Percentiles rank a stretch among this genome's conserved stretches.
These are phyloP conservation scores for Gymnoscelis rufifasciata DNA, from an alignment of 2,888 invertebrate species.

Conservation along the genomic window DNA sequence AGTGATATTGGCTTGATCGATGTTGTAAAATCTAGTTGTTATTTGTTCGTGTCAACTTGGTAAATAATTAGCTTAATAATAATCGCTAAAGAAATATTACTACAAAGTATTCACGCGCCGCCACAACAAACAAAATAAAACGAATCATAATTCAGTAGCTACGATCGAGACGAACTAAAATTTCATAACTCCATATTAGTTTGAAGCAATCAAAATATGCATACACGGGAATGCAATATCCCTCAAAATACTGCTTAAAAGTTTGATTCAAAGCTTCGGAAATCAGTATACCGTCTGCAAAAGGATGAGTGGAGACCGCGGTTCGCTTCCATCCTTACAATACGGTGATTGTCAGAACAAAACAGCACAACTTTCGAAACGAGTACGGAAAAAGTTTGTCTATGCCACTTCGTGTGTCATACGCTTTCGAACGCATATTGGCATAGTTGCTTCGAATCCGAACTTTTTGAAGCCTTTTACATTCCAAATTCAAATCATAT, in stretches of 20 bases:
- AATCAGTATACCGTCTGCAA: conserved; percentile 71
- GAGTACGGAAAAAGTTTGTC: conserved; percentile 64
- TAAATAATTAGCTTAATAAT: no score
- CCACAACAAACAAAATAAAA: no score
- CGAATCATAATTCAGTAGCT: neutral
- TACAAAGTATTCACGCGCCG: no score
- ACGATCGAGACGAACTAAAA: conserved; percentile 10
- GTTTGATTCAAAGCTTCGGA: conserved; percentile 74
- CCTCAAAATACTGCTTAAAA: conserved; percentile 72
- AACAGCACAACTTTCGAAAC: conserved; percentile 58
- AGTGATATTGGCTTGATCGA: conserved; percentile 73
- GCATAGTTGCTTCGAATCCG: conserved; percentile 21
- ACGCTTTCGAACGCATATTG: conserved; percentile 37
- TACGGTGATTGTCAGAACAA: conserved; percentile 72
- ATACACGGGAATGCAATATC: conserved; percentile 71
- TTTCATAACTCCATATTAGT: conserved; percentile 39
- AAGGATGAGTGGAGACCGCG: conserved; percentile 54
- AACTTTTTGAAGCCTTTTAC: conserved; percentile 16
- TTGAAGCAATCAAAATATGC: conserved; percentile 63
- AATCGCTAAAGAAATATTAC: no score
- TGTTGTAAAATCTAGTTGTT: conserved; percentile 30
- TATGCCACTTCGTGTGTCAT: conserved; percentile 42
- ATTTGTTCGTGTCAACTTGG: no score
- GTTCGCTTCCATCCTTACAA: conserved; percentile 71
- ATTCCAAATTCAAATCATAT: conserved; percentile 9